Conservation (phyloP, 2,888 invertebrate species). For the Orthosia gothica region DNA sequence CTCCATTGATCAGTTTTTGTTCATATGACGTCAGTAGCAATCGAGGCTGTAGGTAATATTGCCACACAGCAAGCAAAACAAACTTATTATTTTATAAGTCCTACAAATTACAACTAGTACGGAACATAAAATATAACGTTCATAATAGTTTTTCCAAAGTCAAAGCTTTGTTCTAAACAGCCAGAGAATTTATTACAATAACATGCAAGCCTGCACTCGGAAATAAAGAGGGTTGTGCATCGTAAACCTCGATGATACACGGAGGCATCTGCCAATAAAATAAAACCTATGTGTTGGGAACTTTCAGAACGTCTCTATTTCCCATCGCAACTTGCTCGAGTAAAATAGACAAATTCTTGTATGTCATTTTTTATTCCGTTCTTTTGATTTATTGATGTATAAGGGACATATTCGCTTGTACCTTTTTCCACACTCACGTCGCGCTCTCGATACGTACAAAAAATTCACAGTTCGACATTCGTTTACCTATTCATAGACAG, state of each 20-base stretch:
- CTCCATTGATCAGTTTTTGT: conserved; percentile 10
- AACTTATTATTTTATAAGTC: conserved; percentile 22
- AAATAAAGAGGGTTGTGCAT: conserved; percentile 85
- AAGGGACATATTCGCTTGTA: conserved; percentile 24
- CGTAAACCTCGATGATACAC: conserved; percentile 87
- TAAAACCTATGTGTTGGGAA: conserved; percentile 82
- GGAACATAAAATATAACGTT: conserved; percentile 54
- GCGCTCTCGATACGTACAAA: not conserved
- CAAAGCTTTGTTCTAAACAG: conserved; percentile 68
- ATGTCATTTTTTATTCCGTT: conserved; percentile 53
- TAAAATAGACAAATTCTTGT: conserved; percentile 58
- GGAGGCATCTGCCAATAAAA: conserved; percentile 83
- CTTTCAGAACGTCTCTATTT: conserved; percentile 78
- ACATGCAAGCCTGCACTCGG: conserved; percentile 73
- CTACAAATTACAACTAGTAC: conserved; percentile 41
- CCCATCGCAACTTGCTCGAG: conserved; percentile 65
- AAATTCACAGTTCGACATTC: not conserved
- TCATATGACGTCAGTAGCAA: conserved; percentile 17
- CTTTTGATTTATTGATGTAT: conserved; percentile 29
- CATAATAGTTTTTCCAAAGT: conserved; percentile 65
- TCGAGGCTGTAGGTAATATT: conserved; percentile 1
- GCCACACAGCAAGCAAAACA: conserved; percentile 11
- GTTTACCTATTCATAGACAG: not conserved
- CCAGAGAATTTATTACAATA: conserved; percentile 74
- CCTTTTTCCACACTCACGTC: conserved; percentile 4